Percentiles rank a stretch among this genome's conserved stretches.
phyloP scores from a whole-genome alignment of 2,888 invertebrate genomes.

The Parasteatoda lunata region DNA sequence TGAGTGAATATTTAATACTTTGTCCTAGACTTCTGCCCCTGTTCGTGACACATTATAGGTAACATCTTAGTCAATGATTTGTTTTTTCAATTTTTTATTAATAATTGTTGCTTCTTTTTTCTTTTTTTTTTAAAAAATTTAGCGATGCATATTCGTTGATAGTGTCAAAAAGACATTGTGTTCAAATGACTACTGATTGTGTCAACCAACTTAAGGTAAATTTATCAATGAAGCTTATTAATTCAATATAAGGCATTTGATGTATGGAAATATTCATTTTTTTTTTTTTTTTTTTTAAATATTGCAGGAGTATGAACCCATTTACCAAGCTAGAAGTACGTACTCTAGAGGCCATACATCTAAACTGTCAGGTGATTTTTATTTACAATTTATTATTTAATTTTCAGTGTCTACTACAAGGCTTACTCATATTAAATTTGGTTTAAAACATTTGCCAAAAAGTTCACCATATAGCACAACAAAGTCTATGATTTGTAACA shows the following conservation, averaged over 20 bases:
- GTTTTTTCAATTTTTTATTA: no score
- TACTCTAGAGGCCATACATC: constrained; percentile 47
- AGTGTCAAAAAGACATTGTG: constrained; percentile 18
- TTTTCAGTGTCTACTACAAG: no score
- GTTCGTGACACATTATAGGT: no score
- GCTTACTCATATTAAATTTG: no score
- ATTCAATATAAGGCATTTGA: background rate
- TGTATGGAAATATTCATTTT: background rate
- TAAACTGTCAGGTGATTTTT: constrained; percentile 29
- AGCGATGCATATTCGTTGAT: constrained; percentile 24
- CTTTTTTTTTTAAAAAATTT: no score
- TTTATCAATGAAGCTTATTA: background rate
- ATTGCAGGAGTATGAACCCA: constrained; percentile 54
- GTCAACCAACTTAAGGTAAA: constrained; percentile 38
- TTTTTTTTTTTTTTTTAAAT: background rate
- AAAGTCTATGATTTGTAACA: no score
- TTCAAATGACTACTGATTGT: constrained; percentile 8
- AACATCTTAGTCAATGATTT: no score
- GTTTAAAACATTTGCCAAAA: no score
- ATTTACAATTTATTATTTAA: background rate
- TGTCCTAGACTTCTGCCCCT: no score
- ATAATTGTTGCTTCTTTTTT: no score
- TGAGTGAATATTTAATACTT: no score
- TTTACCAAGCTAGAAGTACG: constrained; percentile 37
- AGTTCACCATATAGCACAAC: no score